Evolutionary conservation across 92 coral and sea anemone genomes (phyloP), one percentile per base, ranked within the genome.

Genomic region (Zoanthus solanderi): DNA sequence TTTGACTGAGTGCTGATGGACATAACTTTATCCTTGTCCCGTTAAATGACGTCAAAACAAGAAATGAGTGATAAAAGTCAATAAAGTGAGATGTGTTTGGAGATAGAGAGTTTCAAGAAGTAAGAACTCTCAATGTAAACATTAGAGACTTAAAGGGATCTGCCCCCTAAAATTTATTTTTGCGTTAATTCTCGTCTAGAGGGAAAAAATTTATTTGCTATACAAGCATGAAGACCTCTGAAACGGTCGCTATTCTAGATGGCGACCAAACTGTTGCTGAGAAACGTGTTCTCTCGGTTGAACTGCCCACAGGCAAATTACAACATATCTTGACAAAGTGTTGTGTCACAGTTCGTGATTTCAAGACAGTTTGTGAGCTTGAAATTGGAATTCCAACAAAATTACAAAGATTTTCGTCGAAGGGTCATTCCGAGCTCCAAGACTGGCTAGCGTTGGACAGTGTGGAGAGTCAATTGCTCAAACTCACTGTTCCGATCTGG

Each of bases 401-500:
- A 61, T 53, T 95, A 47, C 96, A 91, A 65, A 83, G 88, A 30
- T 71, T 93, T 48, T 89, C 88, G 30, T 61, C 86, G 3, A 50
- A 74, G 48, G 94, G 90, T 23, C 90, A 93, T 12, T 87, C 75
- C 42, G 96, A 91, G 71, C 92, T 95, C 1, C 87, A 80, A 72
- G 90, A 93, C 84, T 89, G 91, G 89, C 42, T 57, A n/a, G 57
- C 75, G 18, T 44, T 81, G 75, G 76, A 81, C 11, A 65, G 85
- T 42, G 42, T 81, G 75, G 61, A 68, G 9, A 84, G 42, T 30
- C 87, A 79, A 47, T 84, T 87, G 6, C 71, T 91, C 71, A 87
- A 68, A 58, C 75, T 95, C 42, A 86, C 90, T 63, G 98, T 95
- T 30, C 98, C 98, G 1, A 91, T 95, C 42, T 95, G 98, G 95